Percentiles rank a stretch among this genome's conserved stretches.
Conservation (phyloP, 2,888 invertebrate species). For the Dynastes hyllus region DNA sequence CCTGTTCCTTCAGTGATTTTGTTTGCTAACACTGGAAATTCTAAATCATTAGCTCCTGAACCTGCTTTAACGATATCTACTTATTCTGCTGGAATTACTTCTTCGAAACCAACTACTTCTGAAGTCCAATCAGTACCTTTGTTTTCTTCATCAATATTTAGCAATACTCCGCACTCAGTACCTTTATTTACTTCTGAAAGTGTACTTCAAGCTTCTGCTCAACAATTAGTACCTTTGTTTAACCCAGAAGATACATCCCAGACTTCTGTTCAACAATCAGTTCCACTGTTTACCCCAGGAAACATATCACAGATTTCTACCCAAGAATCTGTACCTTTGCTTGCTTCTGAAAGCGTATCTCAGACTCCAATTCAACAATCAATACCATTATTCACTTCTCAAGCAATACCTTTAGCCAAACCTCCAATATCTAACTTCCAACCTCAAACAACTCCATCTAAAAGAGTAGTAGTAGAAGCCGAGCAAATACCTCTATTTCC, state of each 20-base stretch:
- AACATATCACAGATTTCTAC: too few species aligned
- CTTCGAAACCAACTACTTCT: neutral
- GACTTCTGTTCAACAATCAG: neutral
- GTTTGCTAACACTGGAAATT: neutral
- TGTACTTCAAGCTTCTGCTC: neutral
- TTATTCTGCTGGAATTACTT: neutral
- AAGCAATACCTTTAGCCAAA: neutral
- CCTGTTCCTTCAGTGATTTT: constrained; percentile 7
- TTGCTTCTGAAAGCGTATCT: neutral
- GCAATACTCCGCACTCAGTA: neutral
- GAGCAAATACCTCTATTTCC: constrained; percentile 9
- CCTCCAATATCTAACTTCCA: too few species aligned
- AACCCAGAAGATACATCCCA: neutral
- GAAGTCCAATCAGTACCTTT: constrained; percentile 11
- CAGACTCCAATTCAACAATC: neutral
- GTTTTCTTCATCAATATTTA: neutral
- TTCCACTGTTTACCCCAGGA: neutral
- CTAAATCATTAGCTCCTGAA: neutral
- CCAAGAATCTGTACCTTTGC: neutral
- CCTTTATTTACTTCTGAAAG: neutral
- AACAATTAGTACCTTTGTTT: constrained; percentile 11
- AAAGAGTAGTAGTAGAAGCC: neutral
- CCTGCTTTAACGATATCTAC: constrained; percentile 7
- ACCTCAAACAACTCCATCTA: neutral
- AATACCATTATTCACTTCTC: neutral